These are phyloP conservation scores for Rhea pennata DNA, from an alignment of 2,113 vertebrate genomes.

Conservation along the genomic window DNA sequence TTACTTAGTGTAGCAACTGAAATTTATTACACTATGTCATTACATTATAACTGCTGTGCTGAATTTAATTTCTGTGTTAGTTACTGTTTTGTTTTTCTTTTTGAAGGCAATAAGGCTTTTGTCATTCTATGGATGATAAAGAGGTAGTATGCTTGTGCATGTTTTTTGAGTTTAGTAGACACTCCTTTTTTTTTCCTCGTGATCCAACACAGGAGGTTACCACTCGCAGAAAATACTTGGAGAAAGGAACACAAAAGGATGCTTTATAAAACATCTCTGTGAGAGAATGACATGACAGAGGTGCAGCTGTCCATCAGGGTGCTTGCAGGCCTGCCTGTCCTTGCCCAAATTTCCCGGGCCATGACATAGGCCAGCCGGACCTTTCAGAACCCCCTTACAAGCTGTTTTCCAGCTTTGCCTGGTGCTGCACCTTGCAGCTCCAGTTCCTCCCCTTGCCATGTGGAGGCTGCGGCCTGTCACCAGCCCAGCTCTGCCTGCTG, in stretches of 20 bases:
- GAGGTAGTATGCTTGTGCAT: background rate
- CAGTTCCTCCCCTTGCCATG: too few species aligned
- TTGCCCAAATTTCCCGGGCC: background rate
- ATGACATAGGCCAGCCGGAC: too few species aligned
- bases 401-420: too few species aligned
- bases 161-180: background rate
- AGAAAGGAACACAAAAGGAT: background rate
- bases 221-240: background rate
- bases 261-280: background rate
- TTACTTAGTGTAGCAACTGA: background rate
- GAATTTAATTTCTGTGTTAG: constrained; percentile 26
- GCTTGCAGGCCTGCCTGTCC: background rate
- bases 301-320: background rate
- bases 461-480: too few species aligned
- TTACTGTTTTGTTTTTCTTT: background rate
- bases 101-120: background rate
- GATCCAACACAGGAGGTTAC: background rate
- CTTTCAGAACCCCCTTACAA: too few species aligned
- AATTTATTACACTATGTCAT: background rate
- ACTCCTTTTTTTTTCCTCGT: background rate
- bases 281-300: fast-evolving
- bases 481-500: too few species aligned
- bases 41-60: background rate
- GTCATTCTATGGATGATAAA: background rate
- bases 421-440: too few species aligned